A percentile compares a stretch with the other conserved stretches of the same genome.
These are phyloP conservation scores for Drosophila leonis DNA, from an alignment of 2,888 invertebrate genomes.

Conservation along the genomic window DNA sequence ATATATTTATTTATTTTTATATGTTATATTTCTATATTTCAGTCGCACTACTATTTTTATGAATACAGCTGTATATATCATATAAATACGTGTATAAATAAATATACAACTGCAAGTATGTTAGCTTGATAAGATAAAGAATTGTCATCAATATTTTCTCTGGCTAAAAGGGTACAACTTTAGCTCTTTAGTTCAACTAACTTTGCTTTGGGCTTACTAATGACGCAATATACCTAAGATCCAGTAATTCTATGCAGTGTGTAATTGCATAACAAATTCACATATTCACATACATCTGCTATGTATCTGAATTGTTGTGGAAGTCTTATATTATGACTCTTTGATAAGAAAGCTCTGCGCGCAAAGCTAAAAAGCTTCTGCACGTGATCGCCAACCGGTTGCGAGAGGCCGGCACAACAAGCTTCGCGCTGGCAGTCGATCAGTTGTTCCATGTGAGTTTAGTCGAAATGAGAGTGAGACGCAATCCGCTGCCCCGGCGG, in stretches of 20 bases:
- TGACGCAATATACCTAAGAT: not conserved
- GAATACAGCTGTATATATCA: not conserved
- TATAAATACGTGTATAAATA: not conserved
- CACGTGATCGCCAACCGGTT: slow-evolving; percentile 49
- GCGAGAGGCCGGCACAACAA: slow-evolving; percentile 1
- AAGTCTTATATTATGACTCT: not conserved
- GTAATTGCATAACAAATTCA: not conserved
- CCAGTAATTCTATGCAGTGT: too few species aligned
- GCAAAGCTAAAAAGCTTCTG: slow-evolving; percentile 26
- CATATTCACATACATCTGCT: not conserved
- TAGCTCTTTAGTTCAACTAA: too few species aligned
- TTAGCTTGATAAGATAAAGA: slow-evolving; percentile 6
- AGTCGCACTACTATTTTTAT: too few species aligned
- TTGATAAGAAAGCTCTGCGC: slow-evolving; percentile 38
- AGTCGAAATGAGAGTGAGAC: slow-evolving; percentile 58
- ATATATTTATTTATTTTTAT: too few species aligned
- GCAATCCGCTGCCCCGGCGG: slow-evolving; percentile 64
- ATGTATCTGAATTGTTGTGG: slow-evolving; percentile 7
- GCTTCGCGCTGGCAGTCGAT: slow-evolving; percentile 5
- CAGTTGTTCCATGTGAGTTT: slow-evolving; percentile 31
- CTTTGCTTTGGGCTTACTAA: not conserved
- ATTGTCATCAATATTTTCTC: not conserved
- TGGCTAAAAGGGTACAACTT: too few species aligned
- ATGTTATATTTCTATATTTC: too few species aligned
- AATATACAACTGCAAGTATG: not conserved